phyloP scores from a whole-genome alignment of 2,888 invertebrate genomes.

The Rapana venosa region DNA sequence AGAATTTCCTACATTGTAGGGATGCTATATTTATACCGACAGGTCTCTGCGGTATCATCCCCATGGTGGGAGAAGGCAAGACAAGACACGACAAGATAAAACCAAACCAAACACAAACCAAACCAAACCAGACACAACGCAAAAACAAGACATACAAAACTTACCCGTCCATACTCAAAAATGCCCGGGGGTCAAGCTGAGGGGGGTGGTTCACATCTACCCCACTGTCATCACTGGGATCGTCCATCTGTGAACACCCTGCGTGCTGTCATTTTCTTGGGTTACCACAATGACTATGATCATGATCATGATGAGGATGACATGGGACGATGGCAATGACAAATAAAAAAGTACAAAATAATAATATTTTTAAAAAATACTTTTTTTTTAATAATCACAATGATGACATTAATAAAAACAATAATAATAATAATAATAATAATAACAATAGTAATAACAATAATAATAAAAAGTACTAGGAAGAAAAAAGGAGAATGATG shows the following conservation, averaged over 20 bases:
- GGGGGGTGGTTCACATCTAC: constrained; percentile 84
- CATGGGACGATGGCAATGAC: too few relatives aligned
- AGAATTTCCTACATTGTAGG: too few relatives aligned
- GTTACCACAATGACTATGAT: neutral
- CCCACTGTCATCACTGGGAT: constrained; percentile 95
- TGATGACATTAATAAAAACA: neutral
- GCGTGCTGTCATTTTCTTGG: neutral
- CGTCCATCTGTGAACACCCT: constrained; percentile 45
- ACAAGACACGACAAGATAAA: neutral
- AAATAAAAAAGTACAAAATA: too few relatives aligned
- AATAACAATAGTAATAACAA: neutral
- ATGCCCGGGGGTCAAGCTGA: constrained; percentile 46
- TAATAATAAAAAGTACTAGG: neutral
- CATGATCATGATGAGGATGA: too few relatives aligned
- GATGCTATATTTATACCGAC: too few relatives aligned
- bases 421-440: neutral
- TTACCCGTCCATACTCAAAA: constrained; percentile 43
- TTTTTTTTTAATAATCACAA: too few relatives aligned
- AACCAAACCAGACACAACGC: neutral
- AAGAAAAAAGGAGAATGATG: neutral
- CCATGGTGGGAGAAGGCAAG: neutral
- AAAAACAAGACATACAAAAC: neutral
- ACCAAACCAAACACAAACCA: neutral
- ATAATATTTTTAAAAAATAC: too few relatives aligned
- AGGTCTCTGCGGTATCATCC: too few relatives aligned